These are phyloP conservation scores for Trogon surrucura DNA, from an alignment of 2,113 vertebrate genomes.

Conservation along the genomic window DNA sequence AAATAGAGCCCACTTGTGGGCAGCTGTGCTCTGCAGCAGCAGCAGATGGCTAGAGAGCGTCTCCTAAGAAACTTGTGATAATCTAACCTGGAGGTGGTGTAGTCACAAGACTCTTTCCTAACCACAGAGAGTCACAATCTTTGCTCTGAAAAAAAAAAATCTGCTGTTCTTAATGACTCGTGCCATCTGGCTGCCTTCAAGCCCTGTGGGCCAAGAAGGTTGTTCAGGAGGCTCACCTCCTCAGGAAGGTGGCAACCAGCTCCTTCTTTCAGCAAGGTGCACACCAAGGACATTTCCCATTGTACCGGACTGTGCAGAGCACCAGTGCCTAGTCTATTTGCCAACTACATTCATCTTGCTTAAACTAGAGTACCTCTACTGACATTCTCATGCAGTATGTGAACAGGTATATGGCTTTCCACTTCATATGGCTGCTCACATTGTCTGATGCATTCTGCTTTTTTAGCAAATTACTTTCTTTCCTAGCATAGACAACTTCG, in stretches of 20 bases:
- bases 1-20: neutral
- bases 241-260: neutral
- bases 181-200: neutral
- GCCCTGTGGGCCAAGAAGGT: fast-evolving
- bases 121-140: neutral
- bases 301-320: neutral
- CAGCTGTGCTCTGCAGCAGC: neutral
- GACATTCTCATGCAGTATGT: neutral
- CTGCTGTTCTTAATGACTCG: neutral
- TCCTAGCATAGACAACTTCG: neutral
- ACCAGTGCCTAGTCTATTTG: neutral
- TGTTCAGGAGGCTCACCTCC: neutral
- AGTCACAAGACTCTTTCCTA: neutral
- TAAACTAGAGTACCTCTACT: neutral
- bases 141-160: neutral
- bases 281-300: neutral
- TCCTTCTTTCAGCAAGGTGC: neutral
- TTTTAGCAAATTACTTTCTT: neutral
- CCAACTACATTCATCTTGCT: neutral
- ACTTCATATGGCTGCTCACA: neutral
- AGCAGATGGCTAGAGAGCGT: neutral
- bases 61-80: neutral
- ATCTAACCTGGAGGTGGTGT: neutral
- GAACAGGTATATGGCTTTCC: neutral
- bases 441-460: neutral